Percentiles rank a stretch among this genome's conserved stretches.
These are phyloP conservation scores for Puma concolor DNA, from an alignment of 2,113 vertebrate genomes.

Conservation along the genomic window DNA sequence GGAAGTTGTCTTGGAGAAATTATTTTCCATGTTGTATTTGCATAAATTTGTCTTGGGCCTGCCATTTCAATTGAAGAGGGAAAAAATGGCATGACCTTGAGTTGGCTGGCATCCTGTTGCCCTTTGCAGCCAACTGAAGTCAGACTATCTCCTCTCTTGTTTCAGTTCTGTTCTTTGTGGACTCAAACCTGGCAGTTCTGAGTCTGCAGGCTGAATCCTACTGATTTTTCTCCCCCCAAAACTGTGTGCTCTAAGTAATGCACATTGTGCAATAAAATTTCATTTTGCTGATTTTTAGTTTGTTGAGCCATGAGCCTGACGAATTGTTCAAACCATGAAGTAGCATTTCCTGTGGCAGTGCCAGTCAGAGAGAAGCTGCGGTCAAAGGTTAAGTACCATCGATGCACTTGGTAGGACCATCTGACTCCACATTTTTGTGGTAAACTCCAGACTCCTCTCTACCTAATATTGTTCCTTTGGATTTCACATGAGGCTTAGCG, in stretches of 20 bases:
- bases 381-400: not conserved
- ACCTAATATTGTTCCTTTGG: not conserved
- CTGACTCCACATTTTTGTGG: not conserved
- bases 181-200: not conserved
- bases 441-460: not conserved
- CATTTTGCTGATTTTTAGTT: not conserved
- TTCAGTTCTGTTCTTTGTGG: not conserved
- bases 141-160: not conserved
- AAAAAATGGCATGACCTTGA: not conserved
- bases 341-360: conserved; percentile 15
- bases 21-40: not conserved
- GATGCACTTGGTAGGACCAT: not conserved
- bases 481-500: not conserved
- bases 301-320: not conserved
- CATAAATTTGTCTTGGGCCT: not conserved
- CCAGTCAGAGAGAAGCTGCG: not conserved
- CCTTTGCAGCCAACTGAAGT: not conserved
- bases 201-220: not conserved
- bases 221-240: not conserved
- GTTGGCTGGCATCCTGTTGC: not conserved
- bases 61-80: not conserved
- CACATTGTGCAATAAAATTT: not conserved
- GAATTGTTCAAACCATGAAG: not conserved
- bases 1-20: not conserved
- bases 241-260: not conserved